Conservation (phyloP, 2,113 vertebrate genomes). For the Gymnarchus niloticus region DNA sequence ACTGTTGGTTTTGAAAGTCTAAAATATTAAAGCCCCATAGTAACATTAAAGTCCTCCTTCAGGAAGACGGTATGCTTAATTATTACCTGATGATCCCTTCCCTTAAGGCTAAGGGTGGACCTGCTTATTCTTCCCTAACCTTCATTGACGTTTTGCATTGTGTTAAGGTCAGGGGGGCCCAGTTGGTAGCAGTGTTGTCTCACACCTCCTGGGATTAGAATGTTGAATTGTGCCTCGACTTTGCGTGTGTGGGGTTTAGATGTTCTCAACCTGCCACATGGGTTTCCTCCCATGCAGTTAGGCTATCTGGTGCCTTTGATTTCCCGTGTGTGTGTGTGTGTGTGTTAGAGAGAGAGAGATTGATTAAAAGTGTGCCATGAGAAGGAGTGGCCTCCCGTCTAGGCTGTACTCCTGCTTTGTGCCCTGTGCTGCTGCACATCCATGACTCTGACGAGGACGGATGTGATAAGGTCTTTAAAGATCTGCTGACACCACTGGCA, state of each 20-base stretch:
- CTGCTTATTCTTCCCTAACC: background rate
- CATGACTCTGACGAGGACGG: background rate
- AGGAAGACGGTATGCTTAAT: too few species aligned
- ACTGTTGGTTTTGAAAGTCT: slow-evolving; percentile 1
- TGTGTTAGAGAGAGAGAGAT: too few species aligned
- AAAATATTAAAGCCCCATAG: too few species aligned
- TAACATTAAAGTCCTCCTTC: background rate
- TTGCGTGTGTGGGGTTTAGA: background rate
- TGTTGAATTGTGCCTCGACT: background rate
- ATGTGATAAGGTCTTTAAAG: background rate
- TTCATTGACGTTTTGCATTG: background rate
- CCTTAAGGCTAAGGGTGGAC: background rate
- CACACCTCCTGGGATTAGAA: background rate
- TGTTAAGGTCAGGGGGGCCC: background rate
- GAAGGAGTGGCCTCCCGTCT: background rate
- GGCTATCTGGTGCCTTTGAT: background rate
- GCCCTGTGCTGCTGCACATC: background rate
- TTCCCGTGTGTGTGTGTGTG: too few species aligned
- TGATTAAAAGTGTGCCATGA: background rate
- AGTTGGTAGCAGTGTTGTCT: background rate
- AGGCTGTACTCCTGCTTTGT: background rate
- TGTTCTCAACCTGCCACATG: background rate
- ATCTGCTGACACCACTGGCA: background rate
- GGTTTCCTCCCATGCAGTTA: too few species aligned
- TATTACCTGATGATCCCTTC: background rate